These are phyloP conservation scores for Onthophagus sagittarius DNA, from an alignment of 2,888 invertebrate genomes.

Conservation along the genomic window DNA sequence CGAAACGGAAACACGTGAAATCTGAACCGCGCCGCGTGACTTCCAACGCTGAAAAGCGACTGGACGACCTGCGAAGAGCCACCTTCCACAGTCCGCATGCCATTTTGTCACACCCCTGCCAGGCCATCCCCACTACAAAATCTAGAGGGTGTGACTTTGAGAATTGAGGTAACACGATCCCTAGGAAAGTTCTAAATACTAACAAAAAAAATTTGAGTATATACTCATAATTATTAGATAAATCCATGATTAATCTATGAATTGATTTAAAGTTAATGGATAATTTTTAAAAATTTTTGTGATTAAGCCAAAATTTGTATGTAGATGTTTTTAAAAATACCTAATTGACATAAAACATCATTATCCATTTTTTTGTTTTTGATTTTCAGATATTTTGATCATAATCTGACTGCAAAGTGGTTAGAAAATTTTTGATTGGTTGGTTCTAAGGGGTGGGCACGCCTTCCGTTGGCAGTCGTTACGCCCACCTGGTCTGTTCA, in stretches of 20 bases:
- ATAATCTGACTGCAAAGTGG: conserved; percentile 46
- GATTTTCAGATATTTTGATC: conserved; percentile 29
- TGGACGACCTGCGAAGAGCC: conserved; percentile 48
- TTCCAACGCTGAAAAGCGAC: conserved; percentile 37
- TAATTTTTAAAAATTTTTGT: too few relatives aligned
- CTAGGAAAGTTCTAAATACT: too few relatives aligned
- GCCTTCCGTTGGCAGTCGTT: conserved; percentile 36
- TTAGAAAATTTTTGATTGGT: conserved; percentile 31
- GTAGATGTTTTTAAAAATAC: too few relatives aligned
- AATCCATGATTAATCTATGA: too few relatives aligned
- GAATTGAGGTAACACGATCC: too few relatives aligned
- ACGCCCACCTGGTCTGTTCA: conserved; percentile 47
- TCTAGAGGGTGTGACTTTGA: conserved; percentile 19
- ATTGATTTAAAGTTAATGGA: too few relatives aligned
- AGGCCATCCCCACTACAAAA: conserved; percentile 41
- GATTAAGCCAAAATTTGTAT: too few relatives aligned
- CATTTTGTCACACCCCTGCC: conserved; percentile 59
- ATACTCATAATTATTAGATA: too few relatives aligned
- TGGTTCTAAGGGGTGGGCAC: background rate
- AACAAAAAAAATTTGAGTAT: too few relatives aligned
- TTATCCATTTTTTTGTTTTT: too few relatives aligned
- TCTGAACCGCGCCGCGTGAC: conserved; percentile 12
- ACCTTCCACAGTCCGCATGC: conserved; percentile 51
- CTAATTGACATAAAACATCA: too few relatives aligned
- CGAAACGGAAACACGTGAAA: conserved; percentile 6